phyloP scores from a whole-genome alignment of 2,797 vertebrate species.

The Liasis olivaceus region DNA sequence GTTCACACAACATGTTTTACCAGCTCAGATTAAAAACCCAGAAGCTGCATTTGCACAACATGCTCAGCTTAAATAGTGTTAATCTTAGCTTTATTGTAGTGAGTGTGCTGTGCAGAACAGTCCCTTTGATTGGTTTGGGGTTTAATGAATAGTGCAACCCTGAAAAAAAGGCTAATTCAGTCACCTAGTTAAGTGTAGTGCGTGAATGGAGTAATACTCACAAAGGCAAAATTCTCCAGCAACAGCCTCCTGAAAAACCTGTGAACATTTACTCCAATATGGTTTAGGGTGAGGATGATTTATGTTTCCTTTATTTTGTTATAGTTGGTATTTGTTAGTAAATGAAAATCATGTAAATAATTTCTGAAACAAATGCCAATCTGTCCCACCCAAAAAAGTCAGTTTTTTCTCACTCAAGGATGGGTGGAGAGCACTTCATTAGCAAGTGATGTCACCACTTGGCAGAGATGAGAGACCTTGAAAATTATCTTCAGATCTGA shows the following conservation, averaged over 20 bases:
- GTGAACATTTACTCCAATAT: not conserved
- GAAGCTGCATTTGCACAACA: not conserved
- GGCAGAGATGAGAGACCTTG: too few relatives aligned
- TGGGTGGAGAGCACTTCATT: too few relatives aligned
- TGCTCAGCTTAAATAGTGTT: not conserved
- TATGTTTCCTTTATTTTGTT: too few relatives aligned
- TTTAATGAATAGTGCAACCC: not conserved
- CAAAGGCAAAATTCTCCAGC: not conserved
- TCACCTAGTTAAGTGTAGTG: not conserved
- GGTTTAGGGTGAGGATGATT: not conserved
- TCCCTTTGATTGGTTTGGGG: not conserved
- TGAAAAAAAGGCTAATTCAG: not conserved
- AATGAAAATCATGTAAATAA: too few relatives aligned
- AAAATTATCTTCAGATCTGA: too few relatives aligned
- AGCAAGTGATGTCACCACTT: too few relatives aligned
- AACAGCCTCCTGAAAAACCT: not conserved
- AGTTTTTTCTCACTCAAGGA: too few relatives aligned
- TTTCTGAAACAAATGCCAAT: too few relatives aligned
- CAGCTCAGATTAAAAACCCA: not conserved
- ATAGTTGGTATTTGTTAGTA: too few relatives aligned
- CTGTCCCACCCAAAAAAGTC: too few relatives aligned
- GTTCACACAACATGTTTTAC: not conserved
- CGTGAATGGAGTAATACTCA: not conserved
- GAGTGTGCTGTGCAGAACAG: not conserved
- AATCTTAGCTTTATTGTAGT: not conserved